A percentile compares a stretch with the other conserved stretches of the same genome.
phyloP scores from a whole-genome alignment of 2,888 invertebrate species.

The Drosophila sordidula region DNA sequence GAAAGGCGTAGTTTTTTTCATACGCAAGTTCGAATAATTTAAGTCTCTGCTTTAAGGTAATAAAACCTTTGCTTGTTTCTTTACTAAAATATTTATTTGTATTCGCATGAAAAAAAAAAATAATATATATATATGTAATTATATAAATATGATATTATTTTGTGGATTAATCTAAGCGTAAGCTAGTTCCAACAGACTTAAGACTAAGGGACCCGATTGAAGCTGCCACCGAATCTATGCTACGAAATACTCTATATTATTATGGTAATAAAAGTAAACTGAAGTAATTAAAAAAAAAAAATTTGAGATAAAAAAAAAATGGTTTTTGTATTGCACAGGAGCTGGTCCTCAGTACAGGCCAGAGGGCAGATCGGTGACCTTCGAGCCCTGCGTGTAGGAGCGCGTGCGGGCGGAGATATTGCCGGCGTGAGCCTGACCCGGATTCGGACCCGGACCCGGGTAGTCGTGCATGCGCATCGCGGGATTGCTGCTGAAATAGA shows the following conservation, averaged over 20 bases:
- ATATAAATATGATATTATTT: conserved; percentile 41
- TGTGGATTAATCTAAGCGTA: conserved; percentile 20
- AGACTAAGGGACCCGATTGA: conserved; percentile 63
- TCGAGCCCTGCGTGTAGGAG: conserved; percentile 86
- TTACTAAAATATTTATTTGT: conserved; percentile 37
- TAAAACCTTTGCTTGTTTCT: not conserved
- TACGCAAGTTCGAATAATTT: too few species aligned
- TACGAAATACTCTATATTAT: conserved; percentile 29
- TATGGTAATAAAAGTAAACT: not conserved
- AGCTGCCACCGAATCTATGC: conserved; percentile 69
- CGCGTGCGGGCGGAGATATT: conserved; percentile 87
- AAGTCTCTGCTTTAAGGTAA: too few species aligned
- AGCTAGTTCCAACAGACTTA: conserved; percentile 46
- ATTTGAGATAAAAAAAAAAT: conserved; percentile 7
- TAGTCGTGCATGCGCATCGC: conserved; percentile 76
- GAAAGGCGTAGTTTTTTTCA: not conserved
- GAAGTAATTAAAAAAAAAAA: not conserved
- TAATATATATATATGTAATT: not conserved
- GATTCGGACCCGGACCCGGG: conserved; percentile 84
- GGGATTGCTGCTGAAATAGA: conserved; percentile 84
- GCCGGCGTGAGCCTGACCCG: conserved; percentile 87
- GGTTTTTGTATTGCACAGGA: conserved; percentile 67
- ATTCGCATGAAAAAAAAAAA: conserved; percentile 14
- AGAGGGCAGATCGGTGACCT: conserved; percentile 90
- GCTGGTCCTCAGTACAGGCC: conserved; percentile 87